phyloP scores from a whole-genome alignment of 1,140 invertebrate species.

The Periplaneta americana region DNA sequence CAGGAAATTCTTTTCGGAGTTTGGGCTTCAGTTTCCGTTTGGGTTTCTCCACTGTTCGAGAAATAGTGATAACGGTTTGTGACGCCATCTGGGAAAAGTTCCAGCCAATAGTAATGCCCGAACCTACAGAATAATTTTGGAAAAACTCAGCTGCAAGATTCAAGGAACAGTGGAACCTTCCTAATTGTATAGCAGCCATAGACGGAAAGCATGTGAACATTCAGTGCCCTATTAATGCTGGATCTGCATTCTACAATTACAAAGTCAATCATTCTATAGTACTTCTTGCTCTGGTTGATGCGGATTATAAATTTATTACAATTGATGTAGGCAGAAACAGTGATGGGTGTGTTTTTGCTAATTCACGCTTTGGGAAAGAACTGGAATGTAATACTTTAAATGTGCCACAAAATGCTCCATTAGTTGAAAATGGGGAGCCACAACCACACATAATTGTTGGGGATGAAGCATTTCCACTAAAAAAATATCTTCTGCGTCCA shows the following conservation, averaged over 20 bases:
- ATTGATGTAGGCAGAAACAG: slow-evolving; percentile 34
- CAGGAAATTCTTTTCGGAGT: slow-evolving; percentile 17
- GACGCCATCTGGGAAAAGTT: slow-evolving; percentile 29
- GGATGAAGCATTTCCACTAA: too few relatives aligned
- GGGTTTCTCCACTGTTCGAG: slow-evolving; percentile 26
- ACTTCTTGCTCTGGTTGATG: slow-evolving; percentile 36
- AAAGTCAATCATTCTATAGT: slow-evolving; percentile 37
- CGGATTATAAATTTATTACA: slow-evolving; percentile 36
- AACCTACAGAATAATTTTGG: slow-evolving; percentile 10
- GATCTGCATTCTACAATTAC: slow-evolving; percentile 37
- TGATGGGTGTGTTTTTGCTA: slow-evolving; percentile 27
- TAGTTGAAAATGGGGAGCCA: too few relatives aligned
- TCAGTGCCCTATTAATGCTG: slow-evolving; percentile 31
- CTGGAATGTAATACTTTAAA: too few relatives aligned
- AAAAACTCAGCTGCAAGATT: too few relatives aligned
- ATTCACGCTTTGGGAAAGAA: too few relatives aligned
- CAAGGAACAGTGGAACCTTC: slow-evolving; percentile 32
- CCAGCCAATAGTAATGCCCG: slow-evolving; percentile 25
- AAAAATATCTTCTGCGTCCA: too few relatives aligned
- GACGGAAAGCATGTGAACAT: slow-evolving; percentile 41
- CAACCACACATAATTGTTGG: too few relatives aligned
- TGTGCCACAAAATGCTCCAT: too few relatives aligned
- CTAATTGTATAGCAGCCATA: slow-evolving; percentile 33
- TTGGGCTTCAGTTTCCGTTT: slow-evolving; percentile 30
- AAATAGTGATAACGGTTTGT: slow-evolving; percentile 30